Percentiles rank a stretch among this genome's conserved stretches.
These are phyloP conservation scores for Diloba caeruleocephala DNA, from an alignment of 2,888 invertebrate species.

Conservation along the genomic window DNA sequence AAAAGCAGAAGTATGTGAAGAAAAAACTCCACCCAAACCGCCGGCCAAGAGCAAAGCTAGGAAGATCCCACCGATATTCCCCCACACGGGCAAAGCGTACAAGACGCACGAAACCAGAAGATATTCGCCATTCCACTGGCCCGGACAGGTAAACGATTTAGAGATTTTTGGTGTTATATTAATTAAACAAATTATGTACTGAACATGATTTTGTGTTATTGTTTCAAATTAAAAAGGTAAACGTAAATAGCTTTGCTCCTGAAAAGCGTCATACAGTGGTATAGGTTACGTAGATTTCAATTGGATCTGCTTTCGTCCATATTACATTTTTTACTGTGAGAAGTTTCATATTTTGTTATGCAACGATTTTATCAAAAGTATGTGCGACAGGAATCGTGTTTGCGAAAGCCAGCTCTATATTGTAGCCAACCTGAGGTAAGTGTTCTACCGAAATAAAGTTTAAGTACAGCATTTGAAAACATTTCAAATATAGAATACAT, in stretches of 20 bases:
- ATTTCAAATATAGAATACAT: conserved; percentile 8
- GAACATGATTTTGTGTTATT: conserved; percentile 25
- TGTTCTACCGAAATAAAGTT: conserved; percentile 28
- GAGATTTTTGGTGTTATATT: conserved; percentile 43
- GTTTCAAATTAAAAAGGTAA: not conserved
- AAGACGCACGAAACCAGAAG: conserved; percentile 63
- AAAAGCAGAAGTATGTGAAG: conserved; percentile 3
- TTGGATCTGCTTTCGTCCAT: no score
- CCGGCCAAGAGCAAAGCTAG: conserved; percentile 49
- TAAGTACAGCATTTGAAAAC: conserved; percentile 27
- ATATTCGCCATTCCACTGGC: conserved; percentile 78
- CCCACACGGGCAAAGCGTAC: conserved; percentile 61
- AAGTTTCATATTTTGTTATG: conserved; percentile 13
- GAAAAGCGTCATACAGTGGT: not conserved
- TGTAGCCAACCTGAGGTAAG: conserved; percentile 7
- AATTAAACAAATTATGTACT: conserved; percentile 44
- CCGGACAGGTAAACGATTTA: conserved; percentile 71
- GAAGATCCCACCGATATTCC: conserved; percentile 60
- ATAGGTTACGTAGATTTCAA: no score
- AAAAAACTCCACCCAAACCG: not conserved
- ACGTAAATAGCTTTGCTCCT: no score
- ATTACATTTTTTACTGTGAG: no score
- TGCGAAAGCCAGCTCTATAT: conserved; percentile 27
- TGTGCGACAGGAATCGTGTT: conserved; percentile 9
- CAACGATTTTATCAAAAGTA: conserved; percentile 27